Evolutionary conservation across 2,113 vertebrate genomes (phyloP).

Genomic region (Taxidea taxus): DNA sequence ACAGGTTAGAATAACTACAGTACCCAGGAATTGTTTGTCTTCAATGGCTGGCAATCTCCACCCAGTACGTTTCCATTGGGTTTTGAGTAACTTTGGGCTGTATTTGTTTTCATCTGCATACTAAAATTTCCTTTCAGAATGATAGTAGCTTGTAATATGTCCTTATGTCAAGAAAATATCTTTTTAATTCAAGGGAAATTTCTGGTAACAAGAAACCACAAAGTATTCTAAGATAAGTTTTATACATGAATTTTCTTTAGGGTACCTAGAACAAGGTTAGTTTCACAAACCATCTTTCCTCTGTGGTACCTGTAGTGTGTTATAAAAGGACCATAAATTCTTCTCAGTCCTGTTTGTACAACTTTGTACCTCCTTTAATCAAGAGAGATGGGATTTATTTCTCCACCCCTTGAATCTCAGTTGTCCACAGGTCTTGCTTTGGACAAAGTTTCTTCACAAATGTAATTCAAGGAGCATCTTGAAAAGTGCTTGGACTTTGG

Average conservation of each 20-base stretch:
- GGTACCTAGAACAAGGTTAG: not conserved
- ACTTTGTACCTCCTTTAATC: not conserved
- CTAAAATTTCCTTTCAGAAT: not conserved
- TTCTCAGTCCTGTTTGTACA: not conserved
- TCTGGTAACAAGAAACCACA: not conserved
- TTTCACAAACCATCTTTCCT: not conserved
- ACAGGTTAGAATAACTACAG: not conserved
- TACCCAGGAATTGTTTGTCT: not conserved
- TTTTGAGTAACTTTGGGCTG: not conserved
- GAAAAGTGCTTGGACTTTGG: not conserved
- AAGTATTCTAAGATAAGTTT: not conserved
- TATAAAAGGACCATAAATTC: not conserved
- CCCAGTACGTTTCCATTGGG: not conserved
- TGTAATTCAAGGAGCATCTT: not conserved
- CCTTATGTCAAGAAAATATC: not conserved
- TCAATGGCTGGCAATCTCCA: not conserved
- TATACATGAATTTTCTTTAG: not conserved
- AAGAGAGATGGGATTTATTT: not conserved
- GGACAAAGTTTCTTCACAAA: not conserved
- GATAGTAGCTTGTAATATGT: not conserved
- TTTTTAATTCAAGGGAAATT: slow-evolving; percentile 13
- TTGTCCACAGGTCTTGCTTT: not conserved
- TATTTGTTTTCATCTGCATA: not conserved
- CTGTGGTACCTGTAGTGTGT: not conserved
- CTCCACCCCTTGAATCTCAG: not conserved